These are phyloP conservation scores for Apodemia hepburni DNA, from an alignment of 2,888 invertebrate species.

Conservation along the genomic window DNA sequence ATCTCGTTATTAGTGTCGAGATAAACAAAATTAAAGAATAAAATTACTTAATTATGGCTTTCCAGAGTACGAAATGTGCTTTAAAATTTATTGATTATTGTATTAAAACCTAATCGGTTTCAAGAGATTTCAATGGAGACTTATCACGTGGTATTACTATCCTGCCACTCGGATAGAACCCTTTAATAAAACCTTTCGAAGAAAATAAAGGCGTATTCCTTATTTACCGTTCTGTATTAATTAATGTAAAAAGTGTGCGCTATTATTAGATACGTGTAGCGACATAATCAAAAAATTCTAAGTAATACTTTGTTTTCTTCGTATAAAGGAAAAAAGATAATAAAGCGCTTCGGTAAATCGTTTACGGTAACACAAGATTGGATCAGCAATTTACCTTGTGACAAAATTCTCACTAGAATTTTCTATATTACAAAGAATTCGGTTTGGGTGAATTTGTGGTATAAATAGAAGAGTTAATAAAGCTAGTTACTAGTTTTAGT, in stretches of 20 bases:
- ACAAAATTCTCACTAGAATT: background rate
- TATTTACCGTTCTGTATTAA: too few species aligned
- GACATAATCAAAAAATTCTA: background rate
- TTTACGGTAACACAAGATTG: constrained; percentile 4
- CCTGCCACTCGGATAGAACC: too few species aligned
- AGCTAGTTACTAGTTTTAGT: background rate
- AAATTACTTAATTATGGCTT: too few species aligned
- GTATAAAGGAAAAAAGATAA: background rate
- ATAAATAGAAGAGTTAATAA: background rate
- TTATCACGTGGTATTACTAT: too few species aligned
- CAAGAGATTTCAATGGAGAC: too few species aligned
- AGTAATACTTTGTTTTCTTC: background rate
- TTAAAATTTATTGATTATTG: too few species aligned
- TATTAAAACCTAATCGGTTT: too few species aligned
- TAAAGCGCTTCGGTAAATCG: constrained; percentile 3
- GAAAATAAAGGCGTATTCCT: too few species aligned
- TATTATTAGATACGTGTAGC: background rate
- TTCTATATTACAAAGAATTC: background rate
- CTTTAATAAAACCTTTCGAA: too few species aligned
- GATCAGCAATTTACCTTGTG: constrained; percentile 12
- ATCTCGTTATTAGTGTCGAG: too few species aligned
- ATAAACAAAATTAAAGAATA: too few species aligned
- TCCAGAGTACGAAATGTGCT: too few species aligned
- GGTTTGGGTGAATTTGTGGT: background rate
- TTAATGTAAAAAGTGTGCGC: background rate